Percentiles rank a stretch among this genome's conserved stretches.
Conservation (phyloP, 2,113 vertebrate genomes). For the Heloderma charlesbogerti region DNA sequence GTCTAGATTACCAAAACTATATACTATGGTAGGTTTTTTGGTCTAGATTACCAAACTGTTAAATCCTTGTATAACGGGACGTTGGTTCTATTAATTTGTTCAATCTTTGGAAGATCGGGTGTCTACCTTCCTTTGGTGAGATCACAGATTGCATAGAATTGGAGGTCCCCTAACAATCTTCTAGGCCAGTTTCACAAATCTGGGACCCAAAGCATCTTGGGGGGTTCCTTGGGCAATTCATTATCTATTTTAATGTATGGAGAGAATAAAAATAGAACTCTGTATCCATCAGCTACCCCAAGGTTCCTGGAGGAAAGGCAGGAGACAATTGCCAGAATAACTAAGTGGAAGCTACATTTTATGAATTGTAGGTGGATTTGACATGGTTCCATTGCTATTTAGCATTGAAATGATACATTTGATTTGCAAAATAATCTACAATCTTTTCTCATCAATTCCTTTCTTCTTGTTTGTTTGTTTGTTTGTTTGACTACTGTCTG, state of each 20-base stretch:
- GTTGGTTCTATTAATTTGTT: constrained; percentile 5
- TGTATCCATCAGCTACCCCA: no score
- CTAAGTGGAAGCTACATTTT: neutral
- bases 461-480: neutral
- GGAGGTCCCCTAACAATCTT: neutral
- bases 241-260: neutral
- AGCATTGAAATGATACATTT: neutral
- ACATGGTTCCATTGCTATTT: neutral
- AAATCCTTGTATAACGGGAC: constrained; percentile 49
- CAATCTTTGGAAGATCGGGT: neutral
- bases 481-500: neutral
- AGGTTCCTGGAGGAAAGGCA: neutral
- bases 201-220: neutral
- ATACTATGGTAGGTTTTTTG: constrained; percentile 59
- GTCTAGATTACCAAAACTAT: constrained; percentile 59
- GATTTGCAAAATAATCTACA: neutral
- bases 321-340: neutral
- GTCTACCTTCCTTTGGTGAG: neutral
- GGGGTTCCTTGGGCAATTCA: neutral
- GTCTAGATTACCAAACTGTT: constrained; percentile 57
- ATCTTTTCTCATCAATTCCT: neutral
- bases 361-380: neutral
- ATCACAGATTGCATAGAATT: neutral
- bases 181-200: neutral
- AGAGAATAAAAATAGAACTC: neutral